Conservation (phyloP, 2,113 vertebrate genomes). For the Malurus cyaneus region DNA sequence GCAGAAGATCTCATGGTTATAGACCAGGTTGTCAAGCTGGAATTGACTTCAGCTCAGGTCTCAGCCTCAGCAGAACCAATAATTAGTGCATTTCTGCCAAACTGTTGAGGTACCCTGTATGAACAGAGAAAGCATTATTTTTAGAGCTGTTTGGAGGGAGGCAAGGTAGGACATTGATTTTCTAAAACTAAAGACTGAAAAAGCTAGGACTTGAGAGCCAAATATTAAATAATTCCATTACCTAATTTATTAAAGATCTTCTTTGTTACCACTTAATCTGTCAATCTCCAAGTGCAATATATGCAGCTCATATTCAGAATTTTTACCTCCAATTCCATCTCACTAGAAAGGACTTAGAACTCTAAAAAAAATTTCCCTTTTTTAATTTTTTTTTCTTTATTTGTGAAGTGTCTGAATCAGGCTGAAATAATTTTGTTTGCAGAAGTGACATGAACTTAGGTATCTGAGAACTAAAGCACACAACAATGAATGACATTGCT, state of each 20-base stretch:
- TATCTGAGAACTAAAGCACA: not conserved
- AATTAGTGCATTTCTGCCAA: not conserved
- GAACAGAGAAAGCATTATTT: not conserved
- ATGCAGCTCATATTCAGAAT: not conserved
- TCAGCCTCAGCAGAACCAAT: not conserved
- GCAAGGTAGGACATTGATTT: not conserved
- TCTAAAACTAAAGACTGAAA: not conserved
- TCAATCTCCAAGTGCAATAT: not conserved
- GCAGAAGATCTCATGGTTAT: not conserved
- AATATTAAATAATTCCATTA: not conserved
- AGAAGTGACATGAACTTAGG: not conserved
- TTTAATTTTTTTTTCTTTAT: not conserved
- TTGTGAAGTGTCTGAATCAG: not conserved
- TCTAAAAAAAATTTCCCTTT: not conserved
- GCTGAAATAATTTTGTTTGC: not conserved
- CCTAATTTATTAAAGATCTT: not conserved
- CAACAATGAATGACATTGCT: not conserved
- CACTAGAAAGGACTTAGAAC: not conserved
- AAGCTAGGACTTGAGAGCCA: not conserved
- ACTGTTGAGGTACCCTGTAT: not conserved
- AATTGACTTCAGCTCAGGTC: not conserved
- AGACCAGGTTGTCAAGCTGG: not conserved
- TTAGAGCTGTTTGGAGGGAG: not conserved
- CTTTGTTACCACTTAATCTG: not conserved
- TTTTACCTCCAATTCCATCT: not conserved